phyloP scores from a whole-genome alignment of 1,140 invertebrate genomes.

The Papilio polyxenes region DNA sequence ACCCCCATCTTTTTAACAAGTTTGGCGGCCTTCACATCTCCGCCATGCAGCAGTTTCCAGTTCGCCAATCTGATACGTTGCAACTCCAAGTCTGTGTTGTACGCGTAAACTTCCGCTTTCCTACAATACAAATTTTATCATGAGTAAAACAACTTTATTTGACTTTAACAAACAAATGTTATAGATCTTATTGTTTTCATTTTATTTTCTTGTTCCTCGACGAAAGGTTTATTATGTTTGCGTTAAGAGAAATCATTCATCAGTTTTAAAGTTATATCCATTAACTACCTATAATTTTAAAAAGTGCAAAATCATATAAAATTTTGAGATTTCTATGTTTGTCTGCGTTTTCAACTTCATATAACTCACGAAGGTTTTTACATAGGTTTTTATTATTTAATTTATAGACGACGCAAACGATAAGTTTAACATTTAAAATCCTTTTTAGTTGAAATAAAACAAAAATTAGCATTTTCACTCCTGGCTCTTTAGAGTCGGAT shows the following conservation, averaged over 20 bases:
- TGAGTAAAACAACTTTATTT: neutral
- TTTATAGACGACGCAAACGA: neutral
- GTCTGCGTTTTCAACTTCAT: no score
- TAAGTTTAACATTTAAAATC: neutral
- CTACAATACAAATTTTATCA: slow-evolving; percentile 41
- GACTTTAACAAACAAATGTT: no score
- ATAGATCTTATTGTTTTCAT: no score
- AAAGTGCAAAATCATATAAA: no score
- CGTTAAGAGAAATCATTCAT: no score
- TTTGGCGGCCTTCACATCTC: slow-evolving; percentile 55
- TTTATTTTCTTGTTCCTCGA: no score
- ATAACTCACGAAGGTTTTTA: neutral
- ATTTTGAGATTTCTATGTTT: no score
- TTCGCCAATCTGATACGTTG: slow-evolving; percentile 70
- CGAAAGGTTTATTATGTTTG: no score
- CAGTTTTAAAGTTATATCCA: no score
- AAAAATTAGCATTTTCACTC: neutral
- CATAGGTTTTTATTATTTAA: neutral
- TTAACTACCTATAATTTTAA: no score
- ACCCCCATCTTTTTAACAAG: slow-evolving; percentile 74
- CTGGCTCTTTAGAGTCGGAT: slow-evolving; percentile 17
- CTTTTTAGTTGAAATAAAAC: neutral
- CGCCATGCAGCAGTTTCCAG: slow-evolving; percentile 66
- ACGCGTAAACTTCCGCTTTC: slow-evolving; percentile 71
- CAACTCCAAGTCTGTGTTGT: slow-evolving; percentile 69